Base-by-base conservation (phyloP, 2,113 vertebrate species). In the Xiphorhynchus elegans region DNA sequence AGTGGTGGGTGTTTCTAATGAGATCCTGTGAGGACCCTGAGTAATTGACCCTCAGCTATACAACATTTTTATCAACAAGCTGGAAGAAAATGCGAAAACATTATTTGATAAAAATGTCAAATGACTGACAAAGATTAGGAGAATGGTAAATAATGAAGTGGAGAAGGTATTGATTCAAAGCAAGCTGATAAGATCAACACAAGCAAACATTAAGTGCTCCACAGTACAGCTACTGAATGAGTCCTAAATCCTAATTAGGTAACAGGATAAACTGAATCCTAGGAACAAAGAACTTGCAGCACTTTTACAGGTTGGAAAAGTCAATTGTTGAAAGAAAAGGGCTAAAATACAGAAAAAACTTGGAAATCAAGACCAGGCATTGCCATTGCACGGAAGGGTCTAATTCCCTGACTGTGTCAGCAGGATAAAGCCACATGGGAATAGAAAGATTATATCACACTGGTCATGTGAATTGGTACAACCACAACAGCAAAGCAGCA, bases 71-170 rank as follows among this genome's bases (percentile, higher is more conserved):
- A 96, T 94, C 95, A 96, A 89, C 84, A 87, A 58, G 81, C 93
- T 62, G 64, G 87, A 59, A 93, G 93, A 96, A 97, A 97, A 93
- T 87, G 87, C 49, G 6, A 96, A 94, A 96, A 91, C 94, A 59
- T 94, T 94, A 83, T 87, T 96, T 96, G 96, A 96, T 97, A 96
- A 95, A 96, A 95, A 96, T 50, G 69, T 96, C 94, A 96, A 94
- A 87, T 73, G 93, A 89, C 95, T 94, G 93, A 93, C 94, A 96
- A 94, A 97, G 95, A 97, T 95, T 91, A 95, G 93, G 78, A 85
- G 94, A 87, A 95, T 33, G 59, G 94, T 91, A 96, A 97, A 96
- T 96, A 97, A 97, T 93, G 95, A 96, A 94, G 91, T 93, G 91
- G 67, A 93, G 91, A 85, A 87, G 84, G 77, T 96, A 97, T 96